Conservation (phyloP, 2,113 vertebrate genomes). For the Nibea coibor region DNA sequence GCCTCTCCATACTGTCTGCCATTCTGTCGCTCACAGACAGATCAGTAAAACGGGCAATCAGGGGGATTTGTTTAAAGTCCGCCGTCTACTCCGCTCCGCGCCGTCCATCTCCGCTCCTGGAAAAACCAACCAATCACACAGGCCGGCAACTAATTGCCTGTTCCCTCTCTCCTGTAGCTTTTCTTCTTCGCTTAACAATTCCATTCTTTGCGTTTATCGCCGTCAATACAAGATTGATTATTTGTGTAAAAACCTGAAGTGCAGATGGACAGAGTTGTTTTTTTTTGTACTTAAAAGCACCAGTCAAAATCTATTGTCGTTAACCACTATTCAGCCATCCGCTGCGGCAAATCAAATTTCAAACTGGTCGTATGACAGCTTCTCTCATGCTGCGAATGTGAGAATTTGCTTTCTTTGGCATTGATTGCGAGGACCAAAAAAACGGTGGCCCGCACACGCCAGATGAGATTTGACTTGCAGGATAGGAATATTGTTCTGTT, state of each 20-base stretch:
- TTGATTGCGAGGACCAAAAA: constrained; percentile 5
- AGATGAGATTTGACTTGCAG: not conserved
- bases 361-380: constrained; percentile 6
- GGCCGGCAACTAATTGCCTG: constrained; percentile 39
- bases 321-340: not conserved
- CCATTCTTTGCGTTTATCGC: constrained; percentile 31
- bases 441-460: not conserved
- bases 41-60: constrained; percentile 56
- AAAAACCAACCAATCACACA: constrained; percentile 7
- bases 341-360: constrained; percentile 23
- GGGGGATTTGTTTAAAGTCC: constrained; percentile 52
- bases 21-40: constrained; percentile 45
- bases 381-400: not conserved
- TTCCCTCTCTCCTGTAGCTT: constrained; percentile 41
- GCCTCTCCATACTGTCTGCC: constrained; percentile 26
- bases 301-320: constrained; percentile 22
- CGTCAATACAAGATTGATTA: constrained; percentile 29
- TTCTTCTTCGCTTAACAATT: constrained; percentile 33
- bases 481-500: not conserved
- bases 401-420: constrained; percentile 24
- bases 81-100: not conserved
- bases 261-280: not conserved
- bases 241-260: constrained; percentile 24
- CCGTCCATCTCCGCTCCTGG: not conserved
- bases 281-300: constrained; percentile 12